These are phyloP conservation scores for Plecotus auritus DNA, from an alignment of 2,113 vertebrate species.

Conservation along the genomic window DNA sequence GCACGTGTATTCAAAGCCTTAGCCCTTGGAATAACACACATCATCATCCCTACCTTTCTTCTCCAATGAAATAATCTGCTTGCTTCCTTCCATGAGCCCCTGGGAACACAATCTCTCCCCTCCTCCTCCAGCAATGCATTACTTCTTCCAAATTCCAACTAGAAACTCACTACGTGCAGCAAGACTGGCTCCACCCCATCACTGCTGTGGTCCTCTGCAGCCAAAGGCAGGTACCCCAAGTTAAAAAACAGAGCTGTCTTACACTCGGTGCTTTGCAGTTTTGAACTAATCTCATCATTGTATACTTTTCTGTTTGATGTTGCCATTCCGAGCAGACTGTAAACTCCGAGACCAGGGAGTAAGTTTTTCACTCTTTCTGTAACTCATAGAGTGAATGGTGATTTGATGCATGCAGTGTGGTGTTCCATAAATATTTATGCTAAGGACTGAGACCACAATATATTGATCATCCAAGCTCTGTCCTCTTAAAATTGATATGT, in stretches of 20 bases:
- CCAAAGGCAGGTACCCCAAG: background rate
- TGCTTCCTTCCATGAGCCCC: background rate
- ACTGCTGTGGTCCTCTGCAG: background rate
- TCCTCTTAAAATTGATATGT: background rate
- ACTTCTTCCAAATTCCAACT: background rate
- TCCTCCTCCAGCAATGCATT: background rate
- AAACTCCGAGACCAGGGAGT: background rate
- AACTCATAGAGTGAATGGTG: background rate
- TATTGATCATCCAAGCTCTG: background rate
- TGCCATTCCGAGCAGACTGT: background rate
- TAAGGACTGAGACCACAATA: background rate
- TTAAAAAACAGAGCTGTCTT: background rate
- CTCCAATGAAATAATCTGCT: background rate
- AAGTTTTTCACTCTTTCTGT: background rate
- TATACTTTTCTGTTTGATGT: background rate
- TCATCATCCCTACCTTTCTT: background rate
- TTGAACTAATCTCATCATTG: background rate
- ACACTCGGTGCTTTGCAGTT: background rate
- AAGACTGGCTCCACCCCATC: background rate
- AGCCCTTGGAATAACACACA: background rate
- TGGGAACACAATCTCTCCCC: background rate
- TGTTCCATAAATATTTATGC: background rate
- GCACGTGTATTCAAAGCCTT: background rate
- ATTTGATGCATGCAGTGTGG: background rate
- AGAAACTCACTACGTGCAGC: background rate